Evolutionary conservation across 2,797 vertebrate species (phyloP).

Genomic region (Sebastes iracundus): DNA sequence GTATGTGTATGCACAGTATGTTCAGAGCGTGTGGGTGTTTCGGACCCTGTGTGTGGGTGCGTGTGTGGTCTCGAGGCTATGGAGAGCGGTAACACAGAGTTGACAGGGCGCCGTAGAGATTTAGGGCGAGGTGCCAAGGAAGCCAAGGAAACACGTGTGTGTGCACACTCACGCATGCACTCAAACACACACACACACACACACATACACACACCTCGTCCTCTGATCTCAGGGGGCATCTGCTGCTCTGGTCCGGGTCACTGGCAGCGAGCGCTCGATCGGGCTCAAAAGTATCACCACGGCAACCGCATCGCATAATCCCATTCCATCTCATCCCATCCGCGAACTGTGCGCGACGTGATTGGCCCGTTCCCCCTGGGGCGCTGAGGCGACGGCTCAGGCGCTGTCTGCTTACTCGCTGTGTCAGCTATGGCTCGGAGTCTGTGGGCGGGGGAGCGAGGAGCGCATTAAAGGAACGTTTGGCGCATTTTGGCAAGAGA

Average conservation of each 20-base stretch:
- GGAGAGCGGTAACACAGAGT: constrained; percentile 53
- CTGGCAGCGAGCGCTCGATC: constrained; percentile 68
- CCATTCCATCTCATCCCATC: constrained; percentile 72
- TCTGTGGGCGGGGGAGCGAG: constrained; percentile 63
- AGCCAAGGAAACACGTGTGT: constrained; percentile 41
- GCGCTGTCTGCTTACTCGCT: constrained; percentile 68
- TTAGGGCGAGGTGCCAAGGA: constrained; percentile 68
- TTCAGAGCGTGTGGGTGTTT: constrained; percentile 27
- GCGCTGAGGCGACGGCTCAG: constrained; percentile 64
- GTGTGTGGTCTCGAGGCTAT: constrained; percentile 56
- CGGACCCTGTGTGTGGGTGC: constrained; percentile 26
- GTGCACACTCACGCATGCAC: not conserved
- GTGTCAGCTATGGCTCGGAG: constrained; percentile 75
- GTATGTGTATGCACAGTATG: constrained; percentile 31
- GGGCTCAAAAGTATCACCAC: constrained; percentile 74
- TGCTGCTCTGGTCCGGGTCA: constrained; percentile 76
- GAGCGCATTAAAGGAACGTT: constrained; percentile 71
- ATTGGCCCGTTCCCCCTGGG: constrained; percentile 72
- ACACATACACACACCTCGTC: constrained; percentile 25
- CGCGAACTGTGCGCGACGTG: constrained; percentile 62
- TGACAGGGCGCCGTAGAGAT: constrained; percentile 62
- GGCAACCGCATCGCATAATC: constrained; percentile 73
- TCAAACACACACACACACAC: not conserved
- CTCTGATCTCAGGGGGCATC: constrained; percentile 78
- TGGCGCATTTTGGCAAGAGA: constrained; percentile 74